Base-by-base conservation (phyloP, 2,113 vertebrate species). In the Mus pahari region DNA sequence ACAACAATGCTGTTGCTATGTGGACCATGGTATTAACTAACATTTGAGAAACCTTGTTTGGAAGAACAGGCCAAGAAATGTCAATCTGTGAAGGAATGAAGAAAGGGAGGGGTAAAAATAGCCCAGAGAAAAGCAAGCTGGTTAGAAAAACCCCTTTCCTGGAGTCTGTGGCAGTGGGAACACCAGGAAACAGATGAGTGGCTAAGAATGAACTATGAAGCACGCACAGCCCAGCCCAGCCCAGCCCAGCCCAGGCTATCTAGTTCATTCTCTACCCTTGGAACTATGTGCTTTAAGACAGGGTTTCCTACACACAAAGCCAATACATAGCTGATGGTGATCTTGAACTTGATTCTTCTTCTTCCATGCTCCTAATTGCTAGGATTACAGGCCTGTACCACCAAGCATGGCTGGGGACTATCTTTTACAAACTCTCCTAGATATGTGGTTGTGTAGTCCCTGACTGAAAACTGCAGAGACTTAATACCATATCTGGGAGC, bases 21-120 rank as follows among this genome's bases (percentile, higher is more conserved):
- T 83, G 68, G 68, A 17, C 74, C 10, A 64, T 39, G 3, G 24
- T 5, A 82, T 55, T 71, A 66, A 94, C 24, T 71, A 91, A 94
- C 5, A 68, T 83, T 78, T 88, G 62, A 90, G 86, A 95, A 87
- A 50, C 79, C 75, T 78, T 92, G 62, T 92, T 94, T 45, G 45
- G 89, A 94, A 39, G 22, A 94, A 88, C 39, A 94, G 50, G 77
- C 60, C 78, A 96, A 91, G 81, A 64, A 92, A 92, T 78, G 88
- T 73, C 94, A 62, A 55, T 73, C 58, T 95, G 31, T 64, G 77
- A 83, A 83, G 9, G 24, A 82, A 93, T 45, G n/a, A 28, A 45
- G 68, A 81, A 60, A 16, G n/a, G 42, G 42, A 94, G 33, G 89
- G 20, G 42, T 58, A 42, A 68, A 95, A 87, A 89, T 50, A 60